These are phyloP conservation scores for Kryptolebias ocellatus DNA, from an alignment of 2,797 vertebrate species.

Conservation along the genomic window DNA sequence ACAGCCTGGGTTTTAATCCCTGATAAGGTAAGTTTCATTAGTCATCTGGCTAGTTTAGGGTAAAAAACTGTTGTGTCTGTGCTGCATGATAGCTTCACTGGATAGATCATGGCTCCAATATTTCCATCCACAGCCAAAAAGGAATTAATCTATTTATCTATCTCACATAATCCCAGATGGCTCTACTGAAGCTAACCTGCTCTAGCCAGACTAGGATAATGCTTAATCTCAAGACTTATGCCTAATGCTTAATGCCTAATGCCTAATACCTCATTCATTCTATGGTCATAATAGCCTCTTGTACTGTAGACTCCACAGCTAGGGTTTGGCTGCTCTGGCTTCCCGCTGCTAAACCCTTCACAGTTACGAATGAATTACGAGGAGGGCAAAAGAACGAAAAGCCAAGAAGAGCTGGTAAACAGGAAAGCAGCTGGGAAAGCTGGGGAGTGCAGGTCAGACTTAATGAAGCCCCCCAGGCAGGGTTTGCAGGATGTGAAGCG, in stretches of 20 bases:
- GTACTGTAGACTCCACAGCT: conserved; percentile 48
- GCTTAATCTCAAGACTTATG: conserved; percentile 72
- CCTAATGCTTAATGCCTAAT: conserved; percentile 70
- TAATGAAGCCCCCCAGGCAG: conserved; percentile 74
- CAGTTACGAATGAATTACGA: conserved; percentile 44
- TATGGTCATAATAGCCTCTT: conserved; percentile 66
- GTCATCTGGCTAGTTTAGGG: conserved; percentile 71
- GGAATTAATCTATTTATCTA: conserved; percentile 72
- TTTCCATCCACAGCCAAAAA: conserved; percentile 60
- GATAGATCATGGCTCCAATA: conserved; percentile 53
- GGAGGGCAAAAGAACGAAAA: conserved; percentile 34
- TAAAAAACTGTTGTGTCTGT: conserved; percentile 52
- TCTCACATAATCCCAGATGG: conserved; percentile 71
- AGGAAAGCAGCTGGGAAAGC: conserved; percentile 52
- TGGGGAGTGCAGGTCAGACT: conserved; percentile 65
- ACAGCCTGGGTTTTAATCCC: conserved; percentile 76
- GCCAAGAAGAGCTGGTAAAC: conserved; percentile 62
- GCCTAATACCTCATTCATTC: conserved; percentile 75
- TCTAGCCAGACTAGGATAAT: conserved; percentile 72
- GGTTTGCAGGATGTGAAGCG: conserved; percentile 65
- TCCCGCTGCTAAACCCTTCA: conserved; percentile 61
- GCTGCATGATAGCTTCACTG: conserved; percentile 52
- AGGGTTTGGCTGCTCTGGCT: conserved; percentile 44
- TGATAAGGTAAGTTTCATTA: conserved; percentile 81
- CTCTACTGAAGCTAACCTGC: conserved; percentile 69